phyloP scores from a whole-genome alignment of 35 echinoderm and acorn worm genomes.

The Ophiothrix spiculata region DNA sequence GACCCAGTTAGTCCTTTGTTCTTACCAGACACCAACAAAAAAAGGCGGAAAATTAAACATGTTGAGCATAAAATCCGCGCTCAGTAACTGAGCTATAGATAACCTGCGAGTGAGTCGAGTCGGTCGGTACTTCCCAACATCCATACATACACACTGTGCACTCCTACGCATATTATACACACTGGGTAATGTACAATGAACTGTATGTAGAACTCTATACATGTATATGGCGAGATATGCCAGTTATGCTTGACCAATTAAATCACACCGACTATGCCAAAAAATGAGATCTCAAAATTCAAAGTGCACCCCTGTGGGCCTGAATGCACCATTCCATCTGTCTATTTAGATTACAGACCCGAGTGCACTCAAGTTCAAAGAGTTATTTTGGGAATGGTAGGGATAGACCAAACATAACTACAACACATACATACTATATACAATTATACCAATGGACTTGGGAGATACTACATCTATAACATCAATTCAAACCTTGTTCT shows the following conservation, averaged over 20 bases:
- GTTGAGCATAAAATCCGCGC: not conserved
- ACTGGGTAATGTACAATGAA: not conserved
- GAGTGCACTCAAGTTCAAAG: not conserved
- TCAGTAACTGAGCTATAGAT: no score
- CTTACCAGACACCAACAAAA: not conserved
- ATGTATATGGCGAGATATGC: not conserved
- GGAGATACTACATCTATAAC: not conserved
- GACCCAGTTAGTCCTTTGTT: constrained; percentile 2
- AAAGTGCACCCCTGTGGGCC: not conserved
- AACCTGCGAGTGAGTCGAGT: no score
- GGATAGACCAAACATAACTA: not conserved
- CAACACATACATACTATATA: not conserved
- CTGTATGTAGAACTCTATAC: not conserved
- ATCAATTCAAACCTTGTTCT: not conserved
- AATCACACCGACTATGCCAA: not conserved
- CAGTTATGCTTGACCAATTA: constrained; percentile 10
- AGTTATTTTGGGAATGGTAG: not conserved
- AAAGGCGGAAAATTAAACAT: not conserved
- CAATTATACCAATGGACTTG: not conserved
- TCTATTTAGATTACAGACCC: not conserved
- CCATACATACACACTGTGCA: not conserved
- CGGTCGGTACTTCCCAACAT: not conserved
- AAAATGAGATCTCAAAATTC: not conserved
- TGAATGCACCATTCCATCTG: not conserved
- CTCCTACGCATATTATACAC: constrained; percentile 4